A percentile compares a stretch with the other conserved stretches of the same genome.
Conservation (phyloP, 2,888 invertebrate genomes). For the Catonia carolina region DNA sequence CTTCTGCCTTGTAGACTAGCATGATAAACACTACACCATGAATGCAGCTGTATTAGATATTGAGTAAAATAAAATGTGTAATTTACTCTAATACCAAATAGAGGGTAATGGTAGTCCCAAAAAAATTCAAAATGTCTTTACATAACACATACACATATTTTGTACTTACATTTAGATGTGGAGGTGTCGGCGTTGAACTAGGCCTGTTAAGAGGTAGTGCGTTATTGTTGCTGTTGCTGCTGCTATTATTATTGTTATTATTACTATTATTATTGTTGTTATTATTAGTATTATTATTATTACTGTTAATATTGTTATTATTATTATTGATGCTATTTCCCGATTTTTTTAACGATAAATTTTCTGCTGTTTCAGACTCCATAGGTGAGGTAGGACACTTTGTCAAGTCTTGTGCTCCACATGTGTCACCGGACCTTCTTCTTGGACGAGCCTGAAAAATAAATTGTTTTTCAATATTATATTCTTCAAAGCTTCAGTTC, state of each 20-base stretch:
- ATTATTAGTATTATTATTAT: slow-evolving; percentile 31
- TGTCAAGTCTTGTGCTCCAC: slow-evolving; percentile 54
- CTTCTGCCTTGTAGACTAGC: no score
- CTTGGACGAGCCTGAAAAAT: slow-evolving; percentile 64
- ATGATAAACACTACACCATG: no score
- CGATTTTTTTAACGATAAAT: slow-evolving; percentile 55
- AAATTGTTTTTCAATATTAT: background rate
- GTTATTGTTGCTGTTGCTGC: slow-evolving; percentile 31
- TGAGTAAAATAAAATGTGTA: no score
- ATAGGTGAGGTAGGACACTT: slow-evolving; percentile 41
- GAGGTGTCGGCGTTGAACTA: slow-evolving; percentile 31
- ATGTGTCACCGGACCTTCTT: slow-evolving; percentile 69
- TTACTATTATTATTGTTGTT: slow-evolving; percentile 28
- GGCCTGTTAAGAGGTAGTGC: slow-evolving; percentile 32
- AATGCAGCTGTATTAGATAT: no score
- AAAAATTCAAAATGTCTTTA: no score
- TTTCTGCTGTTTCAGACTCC: slow-evolving; percentile 47
- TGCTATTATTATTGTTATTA: slow-evolving; percentile 27
- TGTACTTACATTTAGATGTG: slow-evolving; percentile 31
- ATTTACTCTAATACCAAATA: no score
- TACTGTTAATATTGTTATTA: slow-evolving; percentile 34
- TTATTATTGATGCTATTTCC: slow-evolving; percentile 32
- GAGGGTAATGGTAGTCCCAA: no score
- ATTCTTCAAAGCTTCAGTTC: background rate
- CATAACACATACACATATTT: no score